Conservation (phyloP, 1,140 invertebrate species). For the Lordiphosa mommai region DNA sequence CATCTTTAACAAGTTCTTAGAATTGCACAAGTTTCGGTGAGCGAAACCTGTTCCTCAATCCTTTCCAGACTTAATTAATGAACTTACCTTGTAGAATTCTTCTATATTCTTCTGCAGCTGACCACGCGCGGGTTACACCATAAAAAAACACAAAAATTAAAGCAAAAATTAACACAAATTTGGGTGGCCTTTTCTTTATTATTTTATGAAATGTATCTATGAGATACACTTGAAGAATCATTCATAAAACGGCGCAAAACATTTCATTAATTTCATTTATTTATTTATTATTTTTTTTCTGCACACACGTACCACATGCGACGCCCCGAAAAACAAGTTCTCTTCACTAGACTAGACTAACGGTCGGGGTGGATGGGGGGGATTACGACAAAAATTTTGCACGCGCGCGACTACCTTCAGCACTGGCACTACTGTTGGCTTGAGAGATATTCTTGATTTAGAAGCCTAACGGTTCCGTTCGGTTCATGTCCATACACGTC, state of each 20-base stretch:
- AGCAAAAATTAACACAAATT: constrained; percentile 4
- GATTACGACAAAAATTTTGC: constrained; percentile 15
- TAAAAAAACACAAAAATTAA: constrained; percentile 6
- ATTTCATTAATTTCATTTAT: constrained; percentile 40
- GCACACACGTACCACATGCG: constrained; percentile 42
- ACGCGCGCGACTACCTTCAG: constrained; percentile 24
- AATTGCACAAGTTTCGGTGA: constrained; percentile 36
- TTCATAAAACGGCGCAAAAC: constrained; percentile 43
- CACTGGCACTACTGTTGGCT: constrained; percentile 4
- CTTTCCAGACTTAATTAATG: constrained; percentile 57
- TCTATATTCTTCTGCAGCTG: not conserved
- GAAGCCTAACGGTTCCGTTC: constrained; percentile 26
- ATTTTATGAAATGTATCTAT: constrained; percentile 29
- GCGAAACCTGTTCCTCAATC: not conserved
- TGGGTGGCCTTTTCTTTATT: not conserved
- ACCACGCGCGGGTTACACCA: not conserved
- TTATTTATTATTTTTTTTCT: constrained; percentile 4
- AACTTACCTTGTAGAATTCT: constrained; percentile 6
- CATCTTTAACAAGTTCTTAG: constrained; percentile 67
- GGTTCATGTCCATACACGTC: constrained; percentile 47
- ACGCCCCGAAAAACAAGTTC: constrained; percentile 39
- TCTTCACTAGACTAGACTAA: constrained; percentile 12
- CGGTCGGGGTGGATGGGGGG: not conserved
- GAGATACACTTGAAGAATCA: constrained; percentile 25
- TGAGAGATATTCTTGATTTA: not conserved